Percentiles rank a stretch among this genome's conserved stretches.
Evolutionary conservation across 2,888 invertebrate species (phyloP).

Genomic region (Tuta absoluta): DNA sequence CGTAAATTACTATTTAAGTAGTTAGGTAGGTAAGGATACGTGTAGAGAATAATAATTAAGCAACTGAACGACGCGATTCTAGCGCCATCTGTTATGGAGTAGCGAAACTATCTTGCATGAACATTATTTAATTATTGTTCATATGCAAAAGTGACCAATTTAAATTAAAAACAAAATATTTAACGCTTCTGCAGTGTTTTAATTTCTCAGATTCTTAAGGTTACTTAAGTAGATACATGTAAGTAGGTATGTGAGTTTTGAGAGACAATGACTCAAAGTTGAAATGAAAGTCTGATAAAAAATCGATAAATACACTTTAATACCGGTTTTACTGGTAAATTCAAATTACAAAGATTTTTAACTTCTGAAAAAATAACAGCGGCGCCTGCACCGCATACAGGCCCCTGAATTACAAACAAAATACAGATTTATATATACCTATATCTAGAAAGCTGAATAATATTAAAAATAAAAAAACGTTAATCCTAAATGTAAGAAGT

Average conservation of each 20-base stretch:
- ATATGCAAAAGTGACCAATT: no score
- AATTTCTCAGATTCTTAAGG: no score
- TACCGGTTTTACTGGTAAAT: constrained; percentile 83
- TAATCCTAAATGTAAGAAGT: not conserved
- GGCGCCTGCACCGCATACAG: constrained; percentile 69
- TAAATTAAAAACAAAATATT: no score
- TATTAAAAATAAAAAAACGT: not conserved
- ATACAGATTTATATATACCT: no score
- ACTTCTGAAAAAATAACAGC: constrained; percentile 65
- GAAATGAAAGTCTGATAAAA: constrained; percentile 57
- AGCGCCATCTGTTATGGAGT: constrained; percentile 58
- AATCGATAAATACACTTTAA: constrained; percentile 47
- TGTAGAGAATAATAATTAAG: no score
- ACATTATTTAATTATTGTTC: not conserved
- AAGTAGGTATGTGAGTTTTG: not conserved
- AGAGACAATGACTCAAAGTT: not conserved
- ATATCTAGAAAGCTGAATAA: not conserved
- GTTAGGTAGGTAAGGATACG: not conserved
- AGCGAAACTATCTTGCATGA: constrained; percentile 35
- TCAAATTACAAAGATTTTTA: constrained; percentile 76
- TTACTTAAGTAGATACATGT: no score
- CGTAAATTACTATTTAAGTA: not conserved
- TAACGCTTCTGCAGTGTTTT: no score
- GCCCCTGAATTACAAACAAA: constrained; percentile 43
- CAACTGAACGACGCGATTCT: not conserved